These are phyloP conservation scores for Gymnothorax javanicus DNA, from an alignment of 2,797 vertebrate species.

Conservation along the genomic window DNA sequence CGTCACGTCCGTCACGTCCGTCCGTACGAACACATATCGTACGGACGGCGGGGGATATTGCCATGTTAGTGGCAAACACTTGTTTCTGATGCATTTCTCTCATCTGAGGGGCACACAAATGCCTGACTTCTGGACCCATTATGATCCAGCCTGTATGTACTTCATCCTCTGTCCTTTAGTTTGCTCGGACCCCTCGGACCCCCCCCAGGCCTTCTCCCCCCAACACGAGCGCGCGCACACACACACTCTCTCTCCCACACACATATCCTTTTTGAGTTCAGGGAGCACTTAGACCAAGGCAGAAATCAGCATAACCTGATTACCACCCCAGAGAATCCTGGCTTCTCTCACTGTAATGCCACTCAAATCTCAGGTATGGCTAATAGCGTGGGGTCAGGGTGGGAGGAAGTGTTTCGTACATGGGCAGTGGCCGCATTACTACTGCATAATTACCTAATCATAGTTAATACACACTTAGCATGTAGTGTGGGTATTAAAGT, in stretches of 20 bases:
- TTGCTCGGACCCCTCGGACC: neutral
- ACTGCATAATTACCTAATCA: neutral
- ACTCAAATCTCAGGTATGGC: neutral
- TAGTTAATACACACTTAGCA: neutral
- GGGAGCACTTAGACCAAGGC: conserved; percentile 36
- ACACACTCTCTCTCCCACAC: neutral
- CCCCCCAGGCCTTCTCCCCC: neutral
- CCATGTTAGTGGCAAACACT: too few species aligned
- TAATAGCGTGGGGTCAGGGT: neutral
- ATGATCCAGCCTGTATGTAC: conserved; percentile 22
- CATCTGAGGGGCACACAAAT: neutral
- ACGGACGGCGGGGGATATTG: too few species aligned
- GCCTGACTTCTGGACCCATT: neutral
- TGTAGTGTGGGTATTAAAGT: neutral
- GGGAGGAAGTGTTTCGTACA: neutral
- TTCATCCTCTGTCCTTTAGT: conserved; percentile 17
- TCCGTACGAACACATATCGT: too few species aligned
- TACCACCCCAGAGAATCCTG: conserved; percentile 16
- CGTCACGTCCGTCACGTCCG: too few species aligned
- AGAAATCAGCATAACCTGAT: conserved; percentile 28
- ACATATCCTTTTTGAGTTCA: conserved; percentile 29
- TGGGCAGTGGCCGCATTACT: neutral
- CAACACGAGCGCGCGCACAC: neutral
- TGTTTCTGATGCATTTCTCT: neutral
- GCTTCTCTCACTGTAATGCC: neutral